A percentile compares a stretch with the other conserved stretches of the same genome.
These are phyloP conservation scores for Phylloscopus whistleri DNA, from an alignment of 2,113 vertebrate species.

Conservation along the genomic window DNA sequence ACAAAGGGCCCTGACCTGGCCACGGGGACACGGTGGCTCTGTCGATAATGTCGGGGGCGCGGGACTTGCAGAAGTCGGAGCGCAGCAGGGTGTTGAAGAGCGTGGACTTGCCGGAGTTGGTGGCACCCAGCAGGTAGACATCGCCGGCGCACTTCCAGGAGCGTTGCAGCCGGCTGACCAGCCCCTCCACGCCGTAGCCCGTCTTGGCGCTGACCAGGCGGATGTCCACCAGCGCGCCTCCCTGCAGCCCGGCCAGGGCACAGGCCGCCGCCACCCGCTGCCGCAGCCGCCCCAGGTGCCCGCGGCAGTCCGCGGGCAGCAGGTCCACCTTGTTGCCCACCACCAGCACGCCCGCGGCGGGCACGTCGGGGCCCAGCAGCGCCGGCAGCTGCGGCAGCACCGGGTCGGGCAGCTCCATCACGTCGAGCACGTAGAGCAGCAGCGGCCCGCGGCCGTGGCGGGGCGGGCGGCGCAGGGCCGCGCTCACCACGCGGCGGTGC, in stretches of 20 bases:
- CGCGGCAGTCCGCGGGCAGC: constrained; percentile 75
- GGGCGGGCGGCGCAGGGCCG: constrained; percentile 13
- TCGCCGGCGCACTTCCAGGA: constrained; percentile 87
- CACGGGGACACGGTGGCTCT: constrained; percentile 89
- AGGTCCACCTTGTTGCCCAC: constrained; percentile 89
- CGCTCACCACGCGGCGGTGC: constrained; percentile 67
- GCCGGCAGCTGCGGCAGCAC: constrained; percentile 74
- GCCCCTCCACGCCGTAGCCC: constrained; percentile 84
- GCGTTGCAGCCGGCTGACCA: constrained; percentile 84
- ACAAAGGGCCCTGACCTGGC: constrained; percentile 76
- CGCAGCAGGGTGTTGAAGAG: constrained; percentile 88
- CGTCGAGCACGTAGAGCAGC: constrained; percentile 83
- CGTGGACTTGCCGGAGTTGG: constrained; percentile 92
- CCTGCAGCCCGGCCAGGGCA: constrained; percentile 21
- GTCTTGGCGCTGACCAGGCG: constrained; percentile 93
- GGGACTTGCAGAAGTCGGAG: constrained; percentile 90
- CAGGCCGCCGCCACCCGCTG: constrained; percentile 70
- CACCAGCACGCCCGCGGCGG: constrained; percentile 71
- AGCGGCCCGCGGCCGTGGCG: constrained; percentile 72
- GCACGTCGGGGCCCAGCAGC: constrained; percentile 48
- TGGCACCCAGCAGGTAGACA: constrained; percentile 86
- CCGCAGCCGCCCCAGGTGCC: constrained; percentile 78
- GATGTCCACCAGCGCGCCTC: constrained; percentile 61
- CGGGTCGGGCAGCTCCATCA: constrained; percentile 84
- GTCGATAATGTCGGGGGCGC: constrained; percentile 70